Evolutionary conservation across 53 echinoderm and acorn worm species (phyloP), one percentile per base, ranked within the genome.

Genomic region (Pentamera pediparva): DNA sequence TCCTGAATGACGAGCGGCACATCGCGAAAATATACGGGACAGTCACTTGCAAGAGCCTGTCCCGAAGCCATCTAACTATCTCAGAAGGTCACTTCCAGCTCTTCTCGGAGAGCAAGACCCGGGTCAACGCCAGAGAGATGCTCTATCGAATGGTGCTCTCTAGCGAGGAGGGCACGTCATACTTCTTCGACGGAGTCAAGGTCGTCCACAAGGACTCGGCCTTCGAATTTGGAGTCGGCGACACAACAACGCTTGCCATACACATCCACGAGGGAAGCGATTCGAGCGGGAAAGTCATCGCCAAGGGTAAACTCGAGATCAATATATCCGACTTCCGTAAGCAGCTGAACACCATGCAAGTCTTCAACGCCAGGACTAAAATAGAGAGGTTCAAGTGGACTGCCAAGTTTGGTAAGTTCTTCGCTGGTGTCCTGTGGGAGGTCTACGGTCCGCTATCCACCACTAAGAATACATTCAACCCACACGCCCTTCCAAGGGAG

Each of bases 201-300:
- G 52, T 59, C 10, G 87, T 87, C 1, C 82, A 78, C 51, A 87
- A 87, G 52, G 87, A 87, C 37, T 70, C 87, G 3, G 87, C 87
- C 5, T 70, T 86, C 27, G 86, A 86, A 35, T 61, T 86, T 12
- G 86, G 86, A 10, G 27, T 86, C 17, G 70, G 77, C 0, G 86
- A 86, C 32, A 86, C 86, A 11, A 86, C 86, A 18, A 86, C 82
- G 36, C 55, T 86, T 11, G 40, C 70, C 22, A 60, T 86, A 8
- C 73, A 69, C 20, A 51, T 86, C 25, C 51, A 59, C 18, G 78
- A 86, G 77, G 86, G 78, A 10, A 22, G 56, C 22, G 41, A 70
- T 11, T 49, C 71, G 2, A 35, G 25, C 25, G 78, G 78, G 9
- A 59, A 77, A 34, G 40, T 60, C 6, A 61, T 81, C 28, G 86